A percentile compares a stretch with the other conserved stretches of the same genome.
phyloP scores from a whole-genome alignment of 2,888 invertebrate genomes.

The Abrostola tripartita region DNA sequence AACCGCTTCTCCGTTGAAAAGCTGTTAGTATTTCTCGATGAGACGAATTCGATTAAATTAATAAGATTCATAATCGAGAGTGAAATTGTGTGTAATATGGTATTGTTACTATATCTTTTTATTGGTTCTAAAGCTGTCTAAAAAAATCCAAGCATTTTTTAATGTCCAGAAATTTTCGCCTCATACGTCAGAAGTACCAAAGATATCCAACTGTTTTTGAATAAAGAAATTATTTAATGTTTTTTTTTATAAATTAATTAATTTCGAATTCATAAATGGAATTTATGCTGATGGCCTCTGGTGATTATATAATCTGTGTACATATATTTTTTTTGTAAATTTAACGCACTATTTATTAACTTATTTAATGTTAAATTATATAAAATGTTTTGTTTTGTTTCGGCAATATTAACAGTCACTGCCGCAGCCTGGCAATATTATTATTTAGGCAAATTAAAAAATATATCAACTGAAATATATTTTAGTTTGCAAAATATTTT shows the following conservation, averaged over 20 bases:
- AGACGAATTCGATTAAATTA: too few species aligned
- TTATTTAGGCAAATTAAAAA: not conserved
- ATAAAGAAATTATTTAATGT: too few species aligned
- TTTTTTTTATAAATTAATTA: too few species aligned
- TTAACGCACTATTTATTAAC: constrained; percentile 14
- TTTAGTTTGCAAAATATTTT: constrained; percentile 18
- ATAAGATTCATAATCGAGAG: too few species aligned
- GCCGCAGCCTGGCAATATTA: not conserved
- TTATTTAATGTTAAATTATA: constrained; percentile 1
- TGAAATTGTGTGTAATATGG: too few species aligned
- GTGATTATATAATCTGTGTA: constrained; percentile 5
- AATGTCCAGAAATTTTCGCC: too few species aligned
- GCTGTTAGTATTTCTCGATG: too few species aligned
- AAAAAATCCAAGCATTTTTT: too few species aligned
- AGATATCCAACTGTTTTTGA: not conserved
- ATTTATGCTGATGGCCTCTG: constrained; percentile 6
- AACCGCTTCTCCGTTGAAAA: too few species aligned
- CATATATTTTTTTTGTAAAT: constrained; percentile 15
- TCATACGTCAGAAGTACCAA: too few species aligned
- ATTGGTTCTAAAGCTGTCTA: too few species aligned
- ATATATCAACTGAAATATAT: constrained; percentile 6
- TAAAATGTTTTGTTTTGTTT: constrained; percentile 6
- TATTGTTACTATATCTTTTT: too few species aligned
- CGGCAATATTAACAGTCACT: not conserved
- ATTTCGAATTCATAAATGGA: not conserved